Evolutionary conservation across 2,113 vertebrate genomes (phyloP), one percentile per base, ranked within the genome.

Genomic region (Syrmaticus mikado): DNA sequence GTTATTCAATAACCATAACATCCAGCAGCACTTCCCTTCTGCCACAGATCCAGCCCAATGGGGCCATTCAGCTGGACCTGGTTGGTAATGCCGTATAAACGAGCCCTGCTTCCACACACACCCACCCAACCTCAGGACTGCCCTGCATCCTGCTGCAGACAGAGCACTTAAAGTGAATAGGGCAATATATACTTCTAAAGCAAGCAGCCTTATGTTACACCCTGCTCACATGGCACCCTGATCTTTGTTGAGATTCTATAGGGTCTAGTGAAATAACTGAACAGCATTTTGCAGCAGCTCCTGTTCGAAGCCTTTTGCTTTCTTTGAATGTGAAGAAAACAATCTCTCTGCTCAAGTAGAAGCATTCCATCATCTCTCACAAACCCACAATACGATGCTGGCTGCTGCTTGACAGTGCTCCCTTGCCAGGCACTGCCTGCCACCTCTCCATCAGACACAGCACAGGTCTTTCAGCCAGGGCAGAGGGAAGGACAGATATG

Each of bases 1-100:
- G 94, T 91, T 96, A 96, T 91, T 96, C 87, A 96, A 55, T 95
- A 96, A 96, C 95, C 85, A 41, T 32, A 78, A 72, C 89, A 94
- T 94, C 70, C 34, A 93, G 67, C 90, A 68, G n/a, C 19, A 66
- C 95, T 94, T 96, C 92, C 89, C 87, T 82, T 70, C 27, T 64
- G 74, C 92, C 78, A 91, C 3, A 61, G 89, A 92, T 89, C 62
- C 86, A 82, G 86, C 48, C 84, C 87, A 84, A 76, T 80, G 28
- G 78, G 32, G 78, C 70, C 75, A 91, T 80, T 91, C 74, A 87
- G 41, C 92, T 5, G 1, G 50, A 90, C 81, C 85, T 4, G 2
- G 57, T 71, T 73, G 57, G 28, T 32, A 89, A 85, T 6, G 30
- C 46, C 64, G 19, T 11, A 86, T 11, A 79, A 87, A 72, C 27